Percentiles rank a stretch among this genome's conserved stretches.
phyloP scores from a whole-genome alignment of 2,888 invertebrate species.

The Julus scanicus region DNA sequence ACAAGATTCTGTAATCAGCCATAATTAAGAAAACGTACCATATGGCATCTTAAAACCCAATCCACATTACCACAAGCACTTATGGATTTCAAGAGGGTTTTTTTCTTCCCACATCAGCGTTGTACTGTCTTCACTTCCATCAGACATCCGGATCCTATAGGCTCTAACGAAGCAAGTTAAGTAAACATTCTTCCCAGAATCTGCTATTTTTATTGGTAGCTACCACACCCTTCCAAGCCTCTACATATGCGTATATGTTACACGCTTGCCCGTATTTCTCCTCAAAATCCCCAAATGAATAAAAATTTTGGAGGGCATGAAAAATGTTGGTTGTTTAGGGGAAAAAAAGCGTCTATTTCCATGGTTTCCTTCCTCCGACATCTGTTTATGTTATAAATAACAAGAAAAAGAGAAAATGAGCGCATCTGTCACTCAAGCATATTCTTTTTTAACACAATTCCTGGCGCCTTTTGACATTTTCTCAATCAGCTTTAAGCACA shows the following conservation, averaged over 20 bases:
- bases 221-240: neutral
- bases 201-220: neutral
- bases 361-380: constrained; percentile 30
- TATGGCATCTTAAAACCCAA: neutral
- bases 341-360: neutral
- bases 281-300: constrained; percentile 5
- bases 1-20: neutral
- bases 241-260: neutral
- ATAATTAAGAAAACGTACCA: neutral
- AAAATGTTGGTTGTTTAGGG: neutral
- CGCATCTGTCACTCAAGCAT: constrained; percentile 15
- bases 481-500: constrained; percentile 12
- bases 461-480: constrained; percentile 41
- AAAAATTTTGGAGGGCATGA: neutral
- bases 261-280: neutral
- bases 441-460: constrained; percentile 29
- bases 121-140: neutral
- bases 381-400: constrained; percentile 28
- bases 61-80: neutral
- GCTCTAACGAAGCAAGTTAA: neutral
- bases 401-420: neutral
- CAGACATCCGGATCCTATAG: neutral
- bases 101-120: neutral
- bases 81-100: constrained; percentile 1
- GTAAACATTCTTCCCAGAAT: neutral